These are phyloP conservation scores for Fulmarus glacialis DNA, from an alignment of 2,113 vertebrate species.

Conservation along the genomic window DNA sequence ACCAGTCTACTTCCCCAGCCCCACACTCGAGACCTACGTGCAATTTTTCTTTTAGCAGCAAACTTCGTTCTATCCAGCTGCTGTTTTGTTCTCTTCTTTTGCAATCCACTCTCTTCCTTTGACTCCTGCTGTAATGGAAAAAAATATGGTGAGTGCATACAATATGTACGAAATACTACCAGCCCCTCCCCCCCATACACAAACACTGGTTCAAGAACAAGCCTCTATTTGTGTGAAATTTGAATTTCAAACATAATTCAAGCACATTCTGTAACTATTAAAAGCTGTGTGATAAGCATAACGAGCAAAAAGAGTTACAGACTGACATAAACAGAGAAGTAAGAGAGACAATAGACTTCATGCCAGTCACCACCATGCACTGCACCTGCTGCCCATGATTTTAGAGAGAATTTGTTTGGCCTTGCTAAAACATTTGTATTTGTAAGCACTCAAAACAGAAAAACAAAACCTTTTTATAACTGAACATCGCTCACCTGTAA, in stretches of 20 bases:
- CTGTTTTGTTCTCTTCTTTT: conserved; percentile 73
- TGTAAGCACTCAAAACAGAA: neutral
- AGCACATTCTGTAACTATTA: conserved; percentile 66
- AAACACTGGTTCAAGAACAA: conserved; percentile 42
- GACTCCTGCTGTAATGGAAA: conserved; percentile 72
- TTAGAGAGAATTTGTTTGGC: conserved; percentile 37
- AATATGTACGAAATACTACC: conserved; percentile 6
- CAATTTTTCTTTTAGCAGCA: conserved; percentile 77
- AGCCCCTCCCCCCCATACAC: neutral
- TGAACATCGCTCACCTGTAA: neutral
- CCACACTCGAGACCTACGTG: conserved; percentile 74
- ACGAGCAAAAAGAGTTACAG: conserved; percentile 62
- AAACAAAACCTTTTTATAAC: neutral
- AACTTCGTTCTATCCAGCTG: conserved; percentile 71
- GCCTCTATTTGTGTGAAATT: conserved; percentile 48
- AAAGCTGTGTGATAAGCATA: conserved; percentile 66
- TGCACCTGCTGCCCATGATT: conserved; percentile 57
- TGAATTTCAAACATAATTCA: conserved; percentile 64
- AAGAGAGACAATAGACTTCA: conserved; percentile 64
- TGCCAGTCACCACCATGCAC: conserved; percentile 52
- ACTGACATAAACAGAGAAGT: conserved; percentile 58
- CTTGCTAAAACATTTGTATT: neutral
- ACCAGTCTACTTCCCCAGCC: neutral
- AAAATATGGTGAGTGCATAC: conserved; percentile 50
- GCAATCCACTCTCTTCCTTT: conserved; percentile 73